These are phyloP conservation scores for Porites lobata DNA, from an alignment of 92 coral and sea anemone species.

Conservation along the genomic window DNA sequence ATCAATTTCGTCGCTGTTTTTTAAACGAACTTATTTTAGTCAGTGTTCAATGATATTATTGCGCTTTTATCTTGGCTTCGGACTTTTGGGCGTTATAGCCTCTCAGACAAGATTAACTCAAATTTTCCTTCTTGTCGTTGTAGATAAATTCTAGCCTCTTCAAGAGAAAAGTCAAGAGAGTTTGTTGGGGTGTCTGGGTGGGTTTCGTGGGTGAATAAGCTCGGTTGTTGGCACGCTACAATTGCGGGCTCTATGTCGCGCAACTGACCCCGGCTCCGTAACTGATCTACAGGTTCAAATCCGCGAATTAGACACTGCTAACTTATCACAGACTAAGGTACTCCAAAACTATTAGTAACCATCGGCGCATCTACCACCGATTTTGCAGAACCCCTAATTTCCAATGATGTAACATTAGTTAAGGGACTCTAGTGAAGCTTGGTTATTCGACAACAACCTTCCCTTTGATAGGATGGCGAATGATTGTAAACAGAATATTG, in stretches of 20 bases:
- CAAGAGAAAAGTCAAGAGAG: neutral
- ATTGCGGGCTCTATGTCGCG: constrained; percentile 5
- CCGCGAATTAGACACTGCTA: neutral
- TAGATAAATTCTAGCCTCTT: neutral
- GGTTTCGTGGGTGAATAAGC: neutral
- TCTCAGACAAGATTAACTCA: too few relatives aligned
- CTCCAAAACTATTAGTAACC: neutral
- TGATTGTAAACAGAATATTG: constrained; percentile 28
- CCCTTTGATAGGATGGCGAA: constrained; percentile 5
- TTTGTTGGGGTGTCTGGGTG: neutral
- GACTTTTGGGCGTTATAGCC: too few relatives aligned
- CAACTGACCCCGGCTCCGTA: constrained; percentile 2
- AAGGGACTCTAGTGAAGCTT: neutral
- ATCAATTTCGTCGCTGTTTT: neutral
- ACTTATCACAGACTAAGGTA: constrained; percentile 25
- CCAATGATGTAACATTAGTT: neutral
- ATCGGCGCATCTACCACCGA: neutral
- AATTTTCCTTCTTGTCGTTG: neutral
- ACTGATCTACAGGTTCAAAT: neutral
- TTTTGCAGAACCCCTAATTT: neutral
- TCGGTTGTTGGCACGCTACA: constrained; percentile 33
- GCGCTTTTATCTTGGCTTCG: too few relatives aligned
- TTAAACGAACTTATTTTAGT: neutral
- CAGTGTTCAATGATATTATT: neutral
- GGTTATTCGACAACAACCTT: neutral